phyloP scores from a whole-genome alignment of 2,113 vertebrate species.

The Agapornis roseicollis region DNA sequence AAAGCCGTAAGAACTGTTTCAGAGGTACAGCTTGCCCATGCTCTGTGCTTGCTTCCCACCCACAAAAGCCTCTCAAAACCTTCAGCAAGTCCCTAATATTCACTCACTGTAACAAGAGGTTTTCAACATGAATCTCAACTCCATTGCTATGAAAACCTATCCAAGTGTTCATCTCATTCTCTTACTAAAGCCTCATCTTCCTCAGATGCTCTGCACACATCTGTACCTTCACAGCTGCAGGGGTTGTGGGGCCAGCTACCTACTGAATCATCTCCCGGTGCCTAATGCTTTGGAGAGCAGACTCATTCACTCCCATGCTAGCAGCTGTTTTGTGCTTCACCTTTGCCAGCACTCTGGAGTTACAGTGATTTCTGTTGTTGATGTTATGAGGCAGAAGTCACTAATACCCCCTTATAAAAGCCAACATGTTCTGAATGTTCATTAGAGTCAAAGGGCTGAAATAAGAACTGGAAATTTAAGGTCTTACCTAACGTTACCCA shows the following conservation, averaged over 20 bases:
- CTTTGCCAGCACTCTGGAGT: neutral
- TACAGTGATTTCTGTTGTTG: neutral
- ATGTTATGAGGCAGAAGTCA: neutral
- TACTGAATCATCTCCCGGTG: neutral
- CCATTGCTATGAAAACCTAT: neutral
- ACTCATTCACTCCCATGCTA: neutral
- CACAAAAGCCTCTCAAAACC: neutral
- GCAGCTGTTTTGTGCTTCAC: neutral
- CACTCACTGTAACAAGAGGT: neutral
- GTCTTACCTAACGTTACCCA: neutral
- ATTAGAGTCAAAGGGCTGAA: neutral
- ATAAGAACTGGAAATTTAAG: neutral
- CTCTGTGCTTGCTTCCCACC: neutral
- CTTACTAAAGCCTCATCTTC: neutral
- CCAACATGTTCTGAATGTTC: fast-evolving
- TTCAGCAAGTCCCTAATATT: neutral
- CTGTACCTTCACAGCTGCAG: neutral
- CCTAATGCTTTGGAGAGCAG: neutral
- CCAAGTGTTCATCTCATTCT: neutral
- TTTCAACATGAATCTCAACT: neutral
- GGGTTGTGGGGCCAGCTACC: neutral
- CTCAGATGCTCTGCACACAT: neutral
- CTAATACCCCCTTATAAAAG: neutral
- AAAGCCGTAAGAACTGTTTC: neutral
- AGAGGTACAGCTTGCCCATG: neutral